These are phyloP conservation scores for Plotosus lineatus DNA, from an alignment of 2,113 vertebrate species.

Conservation along the genomic window DNA sequence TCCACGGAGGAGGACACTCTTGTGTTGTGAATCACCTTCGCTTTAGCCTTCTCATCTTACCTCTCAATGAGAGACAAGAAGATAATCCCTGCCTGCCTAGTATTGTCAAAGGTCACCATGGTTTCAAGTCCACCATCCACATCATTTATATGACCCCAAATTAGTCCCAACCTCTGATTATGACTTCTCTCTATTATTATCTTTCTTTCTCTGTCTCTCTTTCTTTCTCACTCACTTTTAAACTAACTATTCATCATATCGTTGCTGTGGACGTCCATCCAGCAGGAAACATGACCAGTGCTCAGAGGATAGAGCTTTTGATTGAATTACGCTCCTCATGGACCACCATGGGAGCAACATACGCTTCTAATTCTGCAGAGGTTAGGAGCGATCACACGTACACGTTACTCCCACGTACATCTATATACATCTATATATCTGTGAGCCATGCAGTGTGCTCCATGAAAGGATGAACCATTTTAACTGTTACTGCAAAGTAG, in stretches of 20 bases:
- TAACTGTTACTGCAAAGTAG: conserved; percentile 61
- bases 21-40: conserved; percentile 70
- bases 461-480: conserved; percentile 62
- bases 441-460: conserved; percentile 31
- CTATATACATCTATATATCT: conserved; percentile 75
- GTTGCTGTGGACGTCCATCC: conserved; percentile 49
- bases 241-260: conserved; percentile 75
- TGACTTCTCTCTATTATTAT: conserved; percentile 68
- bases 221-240: conserved; percentile 72
- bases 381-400: conserved; percentile 82
- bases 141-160: conserved; percentile 91
- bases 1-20: conserved; percentile 64
- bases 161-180: conserved; percentile 77
- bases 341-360: conserved; percentile 87
- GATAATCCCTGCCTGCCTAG: conserved; percentile 87
- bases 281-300: conserved; percentile 70
- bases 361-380: conserved; percentile 87
- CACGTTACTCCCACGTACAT: conserved; percentile 79
- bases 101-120: conserved; percentile 86
- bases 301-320: conserved; percentile 64
- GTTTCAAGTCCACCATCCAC: conserved; percentile 87
- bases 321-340: conserved; percentile 75
- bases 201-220: conserved; percentile 75
- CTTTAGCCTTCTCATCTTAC: conserved; percentile 62
- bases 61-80: conserved; percentile 66